Evolutionary conservation across 2,888 invertebrate genomes (phyloP).

Genomic region (Portevinia maculata): DNA sequence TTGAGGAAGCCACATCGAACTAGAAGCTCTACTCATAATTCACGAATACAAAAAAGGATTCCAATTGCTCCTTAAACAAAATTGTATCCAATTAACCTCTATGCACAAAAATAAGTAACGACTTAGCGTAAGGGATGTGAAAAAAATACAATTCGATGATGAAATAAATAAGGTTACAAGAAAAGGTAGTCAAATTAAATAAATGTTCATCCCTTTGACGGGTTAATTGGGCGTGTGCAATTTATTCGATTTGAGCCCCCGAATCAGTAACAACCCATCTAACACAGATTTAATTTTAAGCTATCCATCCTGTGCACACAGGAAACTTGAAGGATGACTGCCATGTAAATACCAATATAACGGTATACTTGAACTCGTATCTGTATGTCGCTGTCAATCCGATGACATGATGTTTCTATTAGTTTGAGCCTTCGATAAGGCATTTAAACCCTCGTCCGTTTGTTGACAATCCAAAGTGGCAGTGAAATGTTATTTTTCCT

Average conservation of each 20-base stretch:
- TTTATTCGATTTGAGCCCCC: slow-evolving; percentile 5
- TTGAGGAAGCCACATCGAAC: no score
- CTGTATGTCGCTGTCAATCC: slow-evolving; percentile 21
- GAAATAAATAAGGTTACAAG: neutral
- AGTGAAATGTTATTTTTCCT: neutral
- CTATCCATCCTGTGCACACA: neutral
- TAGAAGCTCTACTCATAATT: no score
- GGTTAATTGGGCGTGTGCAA: slow-evolving; percentile 35
- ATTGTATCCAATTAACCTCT: neutral
- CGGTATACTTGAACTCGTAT: neutral
- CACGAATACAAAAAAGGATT: no score
- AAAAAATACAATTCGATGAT: neutral
- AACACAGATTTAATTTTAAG: neutral
- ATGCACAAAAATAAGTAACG: slow-evolving; percentile 1
- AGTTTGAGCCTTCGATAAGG: neutral
- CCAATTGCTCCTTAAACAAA: no score
- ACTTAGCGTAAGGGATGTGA: neutral
- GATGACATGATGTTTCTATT: slow-evolving; percentile 33
- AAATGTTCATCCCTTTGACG: slow-evolving; percentile 15
- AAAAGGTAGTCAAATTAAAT: slow-evolving; percentile 46
- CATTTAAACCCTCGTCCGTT: neutral
- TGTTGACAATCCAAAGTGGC: neutral
- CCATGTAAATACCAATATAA: slow-evolving; percentile 3
- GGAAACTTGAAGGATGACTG: neutral
- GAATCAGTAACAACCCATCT: slow-evolving; percentile 2